Evolutionary conservation across 2,888 invertebrate species (phyloP), one percentile per base, ranked within the genome.

Genomic region (Drosophila limbata): DNA sequence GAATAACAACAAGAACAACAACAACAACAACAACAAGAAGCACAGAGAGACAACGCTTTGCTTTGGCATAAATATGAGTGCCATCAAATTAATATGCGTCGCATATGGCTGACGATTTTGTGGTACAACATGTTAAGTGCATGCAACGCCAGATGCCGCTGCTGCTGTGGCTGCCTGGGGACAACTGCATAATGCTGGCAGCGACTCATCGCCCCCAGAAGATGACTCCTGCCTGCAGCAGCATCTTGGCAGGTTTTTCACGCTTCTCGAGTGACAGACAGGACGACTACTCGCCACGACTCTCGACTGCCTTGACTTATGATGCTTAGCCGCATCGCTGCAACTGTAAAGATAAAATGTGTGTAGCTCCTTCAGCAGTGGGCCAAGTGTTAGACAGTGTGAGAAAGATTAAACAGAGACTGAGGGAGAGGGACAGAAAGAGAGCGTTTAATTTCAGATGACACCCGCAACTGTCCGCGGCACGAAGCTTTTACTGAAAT

Each of bases 91-190:
- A 88, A 88, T 89, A 90, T 90, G 90, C 89, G 76, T 74, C 76
- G 84, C 88, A 89, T 86, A 89, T 88, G 90, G 88, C 77, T 85
- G 89, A 88, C 89, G 88, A 88, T 86, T 86, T 89, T 85, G 86
- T 85, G 86, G 88, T 82, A 86, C 84, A 86, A 88, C 89, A 86
- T 86, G 86, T 88, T 89, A 89, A 86, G 86, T 89, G 86, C 77
- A 86, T 85, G 80, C 81, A 70, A 66, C 64, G 79, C 25, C 84
- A 79, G 73, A 45, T 82, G 82, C 44, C 50, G 56, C 69, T 61
- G 44, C 55, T 45, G 17, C 42, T 48, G 60, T 56, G 11, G 4
- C 19, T 59, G 51, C 69, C 61, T 37, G 64, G 80, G 84, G 74
- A 74, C 68, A 35, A 53, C 56, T 79, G 89, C 88, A 88, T 88